Conservation (phyloP, 2,113 vertebrate species). For the Pygoscelis antarcticus region DNA sequence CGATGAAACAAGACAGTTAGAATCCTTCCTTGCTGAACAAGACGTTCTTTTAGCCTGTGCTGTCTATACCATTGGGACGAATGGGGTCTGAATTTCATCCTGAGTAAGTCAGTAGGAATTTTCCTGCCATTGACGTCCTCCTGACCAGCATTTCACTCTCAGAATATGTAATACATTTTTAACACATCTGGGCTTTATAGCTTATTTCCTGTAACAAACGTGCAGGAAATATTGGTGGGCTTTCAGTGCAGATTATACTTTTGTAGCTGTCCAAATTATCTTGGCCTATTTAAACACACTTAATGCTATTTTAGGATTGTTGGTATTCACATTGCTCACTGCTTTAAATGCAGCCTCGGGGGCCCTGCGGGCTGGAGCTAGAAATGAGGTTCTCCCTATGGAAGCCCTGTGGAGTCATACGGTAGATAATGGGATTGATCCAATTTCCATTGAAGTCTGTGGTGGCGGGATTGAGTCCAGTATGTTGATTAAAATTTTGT, state of each 20-base stretch:
- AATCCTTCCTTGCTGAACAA: background rate
- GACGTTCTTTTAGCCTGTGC: background rate
- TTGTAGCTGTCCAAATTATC: conserved; percentile 57
- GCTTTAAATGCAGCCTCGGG: conserved; percentile 63
- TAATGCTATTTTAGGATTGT: conserved; percentile 61
- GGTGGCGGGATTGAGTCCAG: conserved; percentile 43
- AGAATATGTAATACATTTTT: conserved; percentile 14
- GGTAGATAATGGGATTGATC: conserved; percentile 68
- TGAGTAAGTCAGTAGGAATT: background rate
- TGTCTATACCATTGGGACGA: background rate
- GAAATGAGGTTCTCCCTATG: conserved; percentile 58
- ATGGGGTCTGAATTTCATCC: background rate
- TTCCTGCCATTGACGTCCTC: background rate
- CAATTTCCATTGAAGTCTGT: conserved; percentile 56
- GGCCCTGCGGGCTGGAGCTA: conserved; percentile 36
- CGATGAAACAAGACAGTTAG: accelerated
- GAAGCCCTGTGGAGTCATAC: conserved; percentile 58
- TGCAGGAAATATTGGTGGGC: conserved; percentile 42
- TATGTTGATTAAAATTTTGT: conserved; percentile 65
- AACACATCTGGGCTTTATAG: background rate
- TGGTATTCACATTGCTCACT: conserved; percentile 57
- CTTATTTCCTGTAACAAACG: conserved; percentile 26
- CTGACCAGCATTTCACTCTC: background rate
- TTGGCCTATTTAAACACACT: conserved; percentile 57
- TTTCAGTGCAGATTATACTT: conserved; percentile 35